A percentile compares a stretch with the other conserved stretches of the same genome.
Conservation (phyloP, 2,888 invertebrate species). For the Lacanobia oleracea region DNA sequence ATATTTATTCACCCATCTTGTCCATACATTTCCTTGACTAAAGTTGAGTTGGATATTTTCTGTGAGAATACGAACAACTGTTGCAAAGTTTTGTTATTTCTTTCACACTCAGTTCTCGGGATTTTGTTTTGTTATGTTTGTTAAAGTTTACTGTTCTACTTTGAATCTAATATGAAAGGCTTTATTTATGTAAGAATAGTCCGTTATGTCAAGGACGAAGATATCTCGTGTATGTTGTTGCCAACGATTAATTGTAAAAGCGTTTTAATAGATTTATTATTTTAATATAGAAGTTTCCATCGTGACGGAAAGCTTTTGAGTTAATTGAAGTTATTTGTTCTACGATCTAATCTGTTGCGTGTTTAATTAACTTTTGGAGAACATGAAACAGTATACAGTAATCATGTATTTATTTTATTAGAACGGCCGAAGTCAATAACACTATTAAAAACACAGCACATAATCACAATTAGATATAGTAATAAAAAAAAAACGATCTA, state of each 20-base stretch:
- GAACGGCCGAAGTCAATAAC: too few species aligned
- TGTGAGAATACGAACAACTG: constrained; percentile 48
- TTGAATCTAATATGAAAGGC: constrained; percentile 14
- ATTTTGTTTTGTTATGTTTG: constrained; percentile 39
- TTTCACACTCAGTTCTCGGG: constrained; percentile 7
- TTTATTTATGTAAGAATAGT: not conserved
- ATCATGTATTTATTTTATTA: too few species aligned
- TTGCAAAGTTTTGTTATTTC: constrained; percentile 30
- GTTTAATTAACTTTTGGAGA: not conserved
- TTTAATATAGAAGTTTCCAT: not conserved
- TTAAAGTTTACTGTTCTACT: constrained; percentile 22
- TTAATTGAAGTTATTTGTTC: not conserved
- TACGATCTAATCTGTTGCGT: not conserved
- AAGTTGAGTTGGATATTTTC: constrained; percentile 37
- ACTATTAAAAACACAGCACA: too few species aligned
- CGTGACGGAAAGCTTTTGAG: not conserved
- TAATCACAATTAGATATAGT: too few species aligned
- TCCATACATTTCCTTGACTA: constrained; percentile 13
- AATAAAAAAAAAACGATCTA: too few species aligned
- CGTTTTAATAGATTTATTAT: not conserved
- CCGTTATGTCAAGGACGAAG: not conserved
- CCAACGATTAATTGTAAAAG: not conserved
- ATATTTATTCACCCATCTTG: constrained; percentile 7
- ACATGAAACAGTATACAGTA: too few species aligned
- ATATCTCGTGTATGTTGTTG: not conserved